Conservation (phyloP, 2,888 invertebrate genomes). For the Chymomyza amoena region DNA sequence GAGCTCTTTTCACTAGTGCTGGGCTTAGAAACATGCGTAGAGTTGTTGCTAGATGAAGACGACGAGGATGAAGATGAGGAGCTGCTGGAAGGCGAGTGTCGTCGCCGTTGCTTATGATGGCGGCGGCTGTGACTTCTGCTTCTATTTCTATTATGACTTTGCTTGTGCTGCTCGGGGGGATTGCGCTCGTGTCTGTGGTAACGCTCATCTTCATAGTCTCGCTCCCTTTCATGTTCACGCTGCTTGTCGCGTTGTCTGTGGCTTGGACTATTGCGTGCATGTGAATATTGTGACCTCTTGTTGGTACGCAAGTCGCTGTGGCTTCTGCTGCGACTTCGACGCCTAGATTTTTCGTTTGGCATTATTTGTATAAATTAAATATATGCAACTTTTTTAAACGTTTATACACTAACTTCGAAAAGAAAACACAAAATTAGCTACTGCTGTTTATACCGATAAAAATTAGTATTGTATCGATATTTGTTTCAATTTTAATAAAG, state of each 20-base stretch:
- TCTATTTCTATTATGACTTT: constrained; percentile 3
- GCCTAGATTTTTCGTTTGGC: constrained; percentile 50
- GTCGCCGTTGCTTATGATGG: background rate
- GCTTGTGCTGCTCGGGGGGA: constrained; percentile 5
- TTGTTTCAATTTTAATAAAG: background rate
- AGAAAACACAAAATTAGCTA: constrained; percentile 27
- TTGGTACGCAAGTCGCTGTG: constrained; percentile 34
- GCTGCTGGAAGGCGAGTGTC: constrained; percentile 12
- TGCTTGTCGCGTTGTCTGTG: constrained; percentile 4
- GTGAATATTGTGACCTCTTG: constrained; percentile 8
- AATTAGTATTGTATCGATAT: background rate
- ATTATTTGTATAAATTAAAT: constrained; percentile 22
- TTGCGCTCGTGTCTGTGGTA: constrained; percentile 1
- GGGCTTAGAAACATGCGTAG: background rate
- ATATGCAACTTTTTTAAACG: background rate
- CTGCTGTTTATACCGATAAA: constrained; percentile 8
- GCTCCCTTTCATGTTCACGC: constrained; percentile 19
- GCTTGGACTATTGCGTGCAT: background rate
- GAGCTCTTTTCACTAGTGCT: constrained; percentile 31
- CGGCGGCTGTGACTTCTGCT: constrained; percentile 18
- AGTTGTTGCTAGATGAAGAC: constrained; percentile 13
- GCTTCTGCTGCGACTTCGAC: constrained; percentile 36
- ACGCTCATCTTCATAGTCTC: constrained; percentile 16
- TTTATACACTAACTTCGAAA: constrained; percentile 6
- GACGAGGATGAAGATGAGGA: constrained; percentile 26